Percentiles rank a stretch among this genome's conserved stretches.
These are phyloP conservation scores for Trichopria drosophilae DNA, from an alignment of 2,888 invertebrate species.

Conservation along the genomic window DNA sequence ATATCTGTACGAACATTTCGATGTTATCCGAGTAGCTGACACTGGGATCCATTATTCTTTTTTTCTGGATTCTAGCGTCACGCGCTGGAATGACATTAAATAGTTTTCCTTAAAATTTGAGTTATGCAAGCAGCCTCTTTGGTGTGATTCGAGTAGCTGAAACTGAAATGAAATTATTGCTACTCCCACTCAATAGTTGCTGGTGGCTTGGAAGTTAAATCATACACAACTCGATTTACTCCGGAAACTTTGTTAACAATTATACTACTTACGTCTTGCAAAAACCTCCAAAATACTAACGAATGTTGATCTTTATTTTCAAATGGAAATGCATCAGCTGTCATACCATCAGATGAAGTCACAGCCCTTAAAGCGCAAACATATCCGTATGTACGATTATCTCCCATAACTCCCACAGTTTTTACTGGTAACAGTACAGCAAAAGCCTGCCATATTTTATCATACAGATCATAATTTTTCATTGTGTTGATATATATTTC, in stretches of 20 bases:
- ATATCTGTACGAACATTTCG: too few species aligned
- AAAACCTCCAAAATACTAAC: conserved; percentile 21
- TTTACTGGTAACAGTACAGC: conserved; percentile 26
- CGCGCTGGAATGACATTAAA: too few species aligned
- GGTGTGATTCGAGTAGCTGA: too few species aligned
- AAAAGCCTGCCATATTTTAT: conserved; percentile 28
- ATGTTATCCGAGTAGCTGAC: too few species aligned
- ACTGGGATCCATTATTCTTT: too few species aligned
- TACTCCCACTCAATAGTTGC: conserved; percentile 25
- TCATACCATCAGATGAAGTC: conserved; percentile 23
- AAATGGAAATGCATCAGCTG: conserved; percentile 27
- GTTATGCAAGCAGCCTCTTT: too few species aligned
- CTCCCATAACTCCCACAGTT: conserved; percentile 26
- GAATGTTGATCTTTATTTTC: conserved; percentile 21
- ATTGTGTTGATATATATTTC: conserved; percentile 27
- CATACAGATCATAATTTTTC: conserved; percentile 23
- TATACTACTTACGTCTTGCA: conserved; percentile 21
- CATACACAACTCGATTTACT: conserved; percentile 22
- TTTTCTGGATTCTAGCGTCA: too few species aligned
- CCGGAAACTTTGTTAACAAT: conserved; percentile 24
- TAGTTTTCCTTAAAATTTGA: too few species aligned
- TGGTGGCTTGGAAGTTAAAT: conserved; percentile 18
- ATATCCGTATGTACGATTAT: conserved; percentile 25
- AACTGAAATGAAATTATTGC: too few species aligned
- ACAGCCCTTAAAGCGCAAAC: conserved; percentile 25